Conservation (phyloP, 2,797 vertebrate genomes). For the Chaenodraco wilsoni region DNA sequence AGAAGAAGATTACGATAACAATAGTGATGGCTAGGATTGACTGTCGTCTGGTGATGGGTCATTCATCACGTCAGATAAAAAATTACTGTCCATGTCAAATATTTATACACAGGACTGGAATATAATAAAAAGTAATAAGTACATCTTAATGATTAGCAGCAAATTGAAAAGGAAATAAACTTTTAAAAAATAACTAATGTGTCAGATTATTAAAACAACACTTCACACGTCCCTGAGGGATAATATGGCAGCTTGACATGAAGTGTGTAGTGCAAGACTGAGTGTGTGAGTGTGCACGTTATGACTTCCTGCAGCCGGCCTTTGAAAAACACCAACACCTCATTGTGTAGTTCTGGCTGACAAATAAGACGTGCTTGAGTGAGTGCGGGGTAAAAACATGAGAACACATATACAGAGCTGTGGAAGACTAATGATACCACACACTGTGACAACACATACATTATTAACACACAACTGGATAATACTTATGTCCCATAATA, state of each 20-base stretch:
- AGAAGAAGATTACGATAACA: slow-evolving; percentile 32
- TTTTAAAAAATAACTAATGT: slow-evolving; percentile 45
- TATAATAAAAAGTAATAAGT: slow-evolving; percentile 1
- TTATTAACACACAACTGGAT: slow-evolving; percentile 21
- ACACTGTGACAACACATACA: slow-evolving; percentile 51
- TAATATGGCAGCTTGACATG: slow-evolving; percentile 39
- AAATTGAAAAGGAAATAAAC: slow-evolving; percentile 39
- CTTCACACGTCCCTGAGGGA: slow-evolving; percentile 47
- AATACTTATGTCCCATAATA: slow-evolving; percentile 15
- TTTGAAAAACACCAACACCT: slow-evolving; percentile 78
- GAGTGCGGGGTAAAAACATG: slow-evolving; percentile 53
- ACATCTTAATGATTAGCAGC: slow-evolving; percentile 31
- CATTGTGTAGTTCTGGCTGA: slow-evolving; percentile 66
- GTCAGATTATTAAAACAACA: slow-evolving; percentile 53
- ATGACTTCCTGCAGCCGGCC: slow-evolving; percentile 72
- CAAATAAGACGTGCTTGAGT: slow-evolving; percentile 59
- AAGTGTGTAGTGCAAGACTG: slow-evolving; percentile 30
- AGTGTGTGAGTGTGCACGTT: slow-evolving; percentile 20
- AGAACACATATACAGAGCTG: slow-evolving; percentile 32
- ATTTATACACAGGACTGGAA: background rate
- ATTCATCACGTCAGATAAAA: slow-evolving; percentile 38
- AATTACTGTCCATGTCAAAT: slow-evolving; percentile 11
- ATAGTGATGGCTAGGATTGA: slow-evolving; percentile 18
- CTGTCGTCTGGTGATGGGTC: slow-evolving; percentile 20
- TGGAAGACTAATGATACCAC: slow-evolving; percentile 58